Evolutionary conservation across 2,888 invertebrate species (phyloP).

Genomic region (Ischnura elegans): DNA sequence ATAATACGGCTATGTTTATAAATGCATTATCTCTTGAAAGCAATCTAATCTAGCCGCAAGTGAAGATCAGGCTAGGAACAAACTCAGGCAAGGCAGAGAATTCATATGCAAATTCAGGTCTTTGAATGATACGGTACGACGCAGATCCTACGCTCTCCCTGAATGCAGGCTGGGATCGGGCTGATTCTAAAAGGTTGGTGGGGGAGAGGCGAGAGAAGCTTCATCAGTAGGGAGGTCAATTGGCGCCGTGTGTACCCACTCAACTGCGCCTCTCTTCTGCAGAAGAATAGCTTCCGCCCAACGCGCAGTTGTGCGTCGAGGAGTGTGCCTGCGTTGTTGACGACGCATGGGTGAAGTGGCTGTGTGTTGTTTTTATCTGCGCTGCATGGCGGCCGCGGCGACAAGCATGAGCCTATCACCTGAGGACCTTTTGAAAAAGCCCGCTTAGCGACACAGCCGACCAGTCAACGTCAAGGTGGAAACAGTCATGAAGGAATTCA

Average conservation of each 20-base stretch:
- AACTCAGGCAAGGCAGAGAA: no score
- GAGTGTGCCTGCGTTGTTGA: no score
- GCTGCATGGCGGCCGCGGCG: background rate
- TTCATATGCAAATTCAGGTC: no score
- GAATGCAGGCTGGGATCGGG: no score
- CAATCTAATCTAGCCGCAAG: no score
- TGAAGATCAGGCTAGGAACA: no score
- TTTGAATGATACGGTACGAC: no score
- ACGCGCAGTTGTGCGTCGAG: background rate
- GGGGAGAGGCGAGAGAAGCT: no score
- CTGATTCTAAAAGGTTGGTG: no score
- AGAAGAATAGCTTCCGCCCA: background rate
- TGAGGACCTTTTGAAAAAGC: background rate
- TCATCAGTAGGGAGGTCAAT: background rate
- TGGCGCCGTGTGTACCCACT: background rate
- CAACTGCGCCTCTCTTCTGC: background rate
- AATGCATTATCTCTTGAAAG: no score
- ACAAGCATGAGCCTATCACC: background rate
- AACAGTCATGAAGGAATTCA: background rate
- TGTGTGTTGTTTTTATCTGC: background rate
- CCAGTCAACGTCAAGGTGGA: constrained; percentile 7
- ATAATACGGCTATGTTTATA: no score
- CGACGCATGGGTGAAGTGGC: background rate
- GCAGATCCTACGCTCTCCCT: no score
- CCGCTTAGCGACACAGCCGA: background rate